Evolutionary conservation across 37 sponge, comb jelly and placozoan species (phyloP).

Genomic region (Haliclona indistincta): DNA sequence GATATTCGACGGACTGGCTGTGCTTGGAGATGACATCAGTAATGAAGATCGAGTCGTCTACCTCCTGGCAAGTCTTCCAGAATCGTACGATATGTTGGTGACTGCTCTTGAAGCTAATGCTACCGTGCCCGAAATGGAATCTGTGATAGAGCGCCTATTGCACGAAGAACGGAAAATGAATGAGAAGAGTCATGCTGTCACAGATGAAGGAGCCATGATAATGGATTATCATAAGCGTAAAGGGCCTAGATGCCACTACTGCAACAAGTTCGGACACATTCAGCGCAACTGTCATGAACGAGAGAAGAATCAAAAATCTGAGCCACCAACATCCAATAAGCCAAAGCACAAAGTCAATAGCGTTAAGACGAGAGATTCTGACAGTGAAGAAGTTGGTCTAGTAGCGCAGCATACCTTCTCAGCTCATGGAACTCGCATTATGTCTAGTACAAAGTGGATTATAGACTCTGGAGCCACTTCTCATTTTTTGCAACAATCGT

Average conservation of each 20-base stretch:
- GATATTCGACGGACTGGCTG: slow-evolving; percentile 45
- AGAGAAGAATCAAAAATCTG: too few relatives aligned
- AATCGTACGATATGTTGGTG: slow-evolving; percentile 44
- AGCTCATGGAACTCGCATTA: slow-evolving; percentile 8
- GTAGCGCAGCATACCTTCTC: slow-evolving; percentile 12
- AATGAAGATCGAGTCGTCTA: slow-evolving; percentile 56
- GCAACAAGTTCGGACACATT: slow-evolving; percentile 25
- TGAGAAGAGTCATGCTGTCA: too few relatives aligned
- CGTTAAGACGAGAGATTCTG: not conserved
- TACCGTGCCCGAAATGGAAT: slow-evolving; percentile 19
- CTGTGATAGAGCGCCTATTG: slow-evolving; percentile 27
- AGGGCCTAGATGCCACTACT: slow-evolving; percentile 33
- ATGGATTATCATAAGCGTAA: slow-evolving; percentile 13
- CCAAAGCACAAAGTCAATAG: slow-evolving; percentile 18
- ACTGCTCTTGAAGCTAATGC: slow-evolving; percentile 51
- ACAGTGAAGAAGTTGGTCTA: slow-evolving; percentile 17
- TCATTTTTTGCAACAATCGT: slow-evolving; percentile 35
- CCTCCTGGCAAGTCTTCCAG: slow-evolving; percentile 54
- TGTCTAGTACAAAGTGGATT: slow-evolving; percentile 35
- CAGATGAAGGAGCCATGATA: slow-evolving; percentile 24
- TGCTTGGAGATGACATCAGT: slow-evolving; percentile 17
- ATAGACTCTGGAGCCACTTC: slow-evolving; percentile 63
- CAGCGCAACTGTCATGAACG: too few relatives aligned
- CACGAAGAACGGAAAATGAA: slow-evolving; percentile 35
- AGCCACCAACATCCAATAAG: slow-evolving; percentile 6